phyloP scores from a whole-genome alignment of 2,113 vertebrate genomes.

The Neomonachus schauinslandi region DNA sequence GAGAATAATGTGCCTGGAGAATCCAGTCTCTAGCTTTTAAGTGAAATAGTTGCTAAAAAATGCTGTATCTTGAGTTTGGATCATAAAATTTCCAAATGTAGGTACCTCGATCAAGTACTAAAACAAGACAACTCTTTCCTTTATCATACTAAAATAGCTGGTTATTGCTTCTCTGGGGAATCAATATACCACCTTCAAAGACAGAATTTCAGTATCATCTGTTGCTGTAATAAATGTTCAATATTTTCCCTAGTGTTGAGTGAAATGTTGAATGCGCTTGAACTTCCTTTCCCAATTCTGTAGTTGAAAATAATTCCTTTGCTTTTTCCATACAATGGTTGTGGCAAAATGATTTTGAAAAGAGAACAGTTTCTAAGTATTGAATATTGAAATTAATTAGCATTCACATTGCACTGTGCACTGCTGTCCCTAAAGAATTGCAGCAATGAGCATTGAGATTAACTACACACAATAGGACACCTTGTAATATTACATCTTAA shows the following conservation, averaged over 20 bases:
- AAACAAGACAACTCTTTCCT: not conserved
- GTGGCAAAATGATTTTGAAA: constrained; percentile 51
- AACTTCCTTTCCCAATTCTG: constrained; percentile 67
- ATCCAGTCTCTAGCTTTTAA: not conserved
- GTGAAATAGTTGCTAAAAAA: constrained; percentile 47
- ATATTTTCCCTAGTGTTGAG: constrained; percentile 49
- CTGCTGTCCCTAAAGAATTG: constrained; percentile 45
- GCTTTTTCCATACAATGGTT: constrained; percentile 42
- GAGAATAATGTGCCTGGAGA: not conserved
- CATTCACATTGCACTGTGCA: constrained; percentile 60
- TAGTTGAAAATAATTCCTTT: constrained; percentile 62
- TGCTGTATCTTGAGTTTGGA: constrained; percentile 14
- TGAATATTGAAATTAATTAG: constrained; percentile 80
- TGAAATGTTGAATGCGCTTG: constrained; percentile 73
- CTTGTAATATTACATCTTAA: constrained; percentile 61
- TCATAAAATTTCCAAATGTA: constrained; percentile 48
- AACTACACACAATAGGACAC: constrained; percentile 44
- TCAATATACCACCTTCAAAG: constrained; percentile 36
- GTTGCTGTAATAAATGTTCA: constrained; percentile 56
- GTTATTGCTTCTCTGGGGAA: constrained; percentile 2
- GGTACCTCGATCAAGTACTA: constrained; percentile 11
- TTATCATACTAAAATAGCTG: not conserved
- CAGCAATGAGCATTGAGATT: constrained; percentile 70
- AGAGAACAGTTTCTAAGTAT: constrained; percentile 58
- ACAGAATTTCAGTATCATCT: constrained; percentile 30